phyloP scores from a whole-genome alignment of 2,888 invertebrate species.

The Danaus chrysippus region DNA sequence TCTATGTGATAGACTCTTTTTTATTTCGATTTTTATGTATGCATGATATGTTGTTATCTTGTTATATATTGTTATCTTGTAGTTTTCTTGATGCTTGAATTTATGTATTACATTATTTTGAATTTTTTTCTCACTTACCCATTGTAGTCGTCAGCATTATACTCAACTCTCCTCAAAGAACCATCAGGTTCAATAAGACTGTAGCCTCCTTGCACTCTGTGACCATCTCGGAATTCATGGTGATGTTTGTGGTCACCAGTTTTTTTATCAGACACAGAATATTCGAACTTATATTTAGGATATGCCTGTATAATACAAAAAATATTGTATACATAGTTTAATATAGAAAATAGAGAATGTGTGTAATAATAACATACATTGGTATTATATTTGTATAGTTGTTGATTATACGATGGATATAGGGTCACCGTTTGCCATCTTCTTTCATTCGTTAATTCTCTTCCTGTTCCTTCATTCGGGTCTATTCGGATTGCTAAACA shows the following conservation, averaged over 20 bases:
- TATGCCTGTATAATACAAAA: constrained; percentile 52
- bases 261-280: constrained; percentile 77
- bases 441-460: constrained; percentile 34
- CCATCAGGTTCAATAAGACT: constrained; percentile 79
- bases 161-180: constrained; percentile 76
- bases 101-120: not conserved
- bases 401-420: constrained; percentile 51
- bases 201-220: constrained; percentile 78
- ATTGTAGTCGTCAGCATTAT: constrained; percentile 78
- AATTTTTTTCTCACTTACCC: constrained; percentile 55
- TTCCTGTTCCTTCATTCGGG: constrained; percentile 38
- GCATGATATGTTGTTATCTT: too few species aligned
- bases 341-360: not conserved
- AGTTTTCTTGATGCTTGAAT: too few species aligned
- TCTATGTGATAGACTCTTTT: not conserved
- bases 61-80: too few species aligned
- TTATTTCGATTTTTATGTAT: too few species aligned
- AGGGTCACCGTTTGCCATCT: constrained; percentile 61
- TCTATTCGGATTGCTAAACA: constrained; percentile 54
- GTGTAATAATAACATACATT: constrained; percentile 50
- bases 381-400: constrained; percentile 49
- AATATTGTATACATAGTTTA: not conserved
- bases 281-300: constrained; percentile 80
- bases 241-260: constrained; percentile 79
- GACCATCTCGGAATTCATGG: constrained; percentile 75